Evolutionary conservation across 1,140 invertebrate species (phyloP).

Genomic region (Sipha flava): DNA sequence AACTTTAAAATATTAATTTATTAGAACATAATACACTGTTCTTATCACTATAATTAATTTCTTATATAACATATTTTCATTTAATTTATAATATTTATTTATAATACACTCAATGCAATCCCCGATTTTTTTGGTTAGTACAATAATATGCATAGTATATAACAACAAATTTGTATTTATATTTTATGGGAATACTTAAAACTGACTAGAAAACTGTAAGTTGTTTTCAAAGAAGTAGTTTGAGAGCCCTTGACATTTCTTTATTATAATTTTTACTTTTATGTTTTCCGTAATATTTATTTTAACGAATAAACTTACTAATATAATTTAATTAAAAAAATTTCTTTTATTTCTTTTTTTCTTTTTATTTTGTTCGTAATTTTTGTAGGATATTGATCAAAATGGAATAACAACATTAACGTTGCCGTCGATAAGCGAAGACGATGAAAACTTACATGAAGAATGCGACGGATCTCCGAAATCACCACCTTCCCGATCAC

Average conservation of each 20-base stretch:
- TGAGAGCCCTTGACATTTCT: neutral
- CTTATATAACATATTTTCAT: too few species aligned
- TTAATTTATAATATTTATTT: too few species aligned
- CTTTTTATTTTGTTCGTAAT: neutral
- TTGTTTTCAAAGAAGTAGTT: neutral
- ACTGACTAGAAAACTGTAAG: neutral
- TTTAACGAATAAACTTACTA: neutral
- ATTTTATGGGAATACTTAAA: neutral
- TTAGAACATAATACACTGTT: too few species aligned
- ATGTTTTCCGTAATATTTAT: neutral
- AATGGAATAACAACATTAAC: slow-evolving; percentile 72
- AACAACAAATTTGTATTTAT: neutral
- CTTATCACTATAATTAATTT: too few species aligned
- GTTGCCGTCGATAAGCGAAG: slow-evolving; percentile 82
- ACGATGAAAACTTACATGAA: slow-evolving; percentile 74
- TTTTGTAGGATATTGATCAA: slow-evolving; percentile 58
- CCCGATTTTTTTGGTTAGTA: too few species aligned
- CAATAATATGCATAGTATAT: neutral
- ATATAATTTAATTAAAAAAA: neutral
- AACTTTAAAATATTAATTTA: too few species aligned
- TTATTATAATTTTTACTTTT: neutral
- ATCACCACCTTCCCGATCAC: slow-evolving; percentile 43
- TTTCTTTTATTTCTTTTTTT: neutral
- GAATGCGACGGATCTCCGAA: slow-evolving; percentile 54
- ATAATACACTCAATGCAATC: too few species aligned